phyloP scores from a whole-genome alignment of 2,797 vertebrate genomes.

The Jordanella pulchra region DNA sequence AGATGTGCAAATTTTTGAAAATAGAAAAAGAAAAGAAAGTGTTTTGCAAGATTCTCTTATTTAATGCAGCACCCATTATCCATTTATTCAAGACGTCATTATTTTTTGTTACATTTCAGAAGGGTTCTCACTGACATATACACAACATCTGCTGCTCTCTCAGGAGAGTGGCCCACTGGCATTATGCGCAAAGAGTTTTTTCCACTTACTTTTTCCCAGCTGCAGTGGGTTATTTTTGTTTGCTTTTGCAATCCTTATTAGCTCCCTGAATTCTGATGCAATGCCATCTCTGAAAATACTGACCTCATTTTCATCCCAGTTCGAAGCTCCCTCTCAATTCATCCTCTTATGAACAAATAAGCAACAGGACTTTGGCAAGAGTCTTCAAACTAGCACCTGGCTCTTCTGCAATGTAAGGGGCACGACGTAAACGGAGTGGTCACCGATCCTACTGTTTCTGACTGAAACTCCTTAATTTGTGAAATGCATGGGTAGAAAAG shows the following conservation, averaged over 20 bases:
- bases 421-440: conserved; percentile 47
- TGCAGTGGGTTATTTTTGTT: conserved; percentile 76
- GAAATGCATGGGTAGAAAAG: conserved; percentile 48
- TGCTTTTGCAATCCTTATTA: conserved; percentile 44
- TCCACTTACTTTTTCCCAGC: conserved; percentile 73
- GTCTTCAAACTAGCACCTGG: conserved; percentile 48
- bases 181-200: conserved; percentile 58
- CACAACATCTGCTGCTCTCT: conserved; percentile 76
- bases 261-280: conserved; percentile 52
- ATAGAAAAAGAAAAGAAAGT: conserved; percentile 47
- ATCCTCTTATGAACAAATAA: conserved; percentile 48
- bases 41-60: conserved; percentile 47
- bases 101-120: conserved; percentile 42
- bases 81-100: conserved; percentile 54
- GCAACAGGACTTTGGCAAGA: conserved; percentile 35
- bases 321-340: conserved; percentile 67
- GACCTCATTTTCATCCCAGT: conserved; percentile 73
- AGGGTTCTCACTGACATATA: conserved; percentile 33
- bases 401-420: conserved; percentile 40
- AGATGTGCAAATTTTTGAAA: conserved; percentile 45
- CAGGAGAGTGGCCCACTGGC: conserved; percentile 67
- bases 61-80: conserved; percentile 51
- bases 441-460: conserved; percentile 65
- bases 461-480: conserved; percentile 71
- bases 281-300: conserved; percentile 66